Evolutionary conservation across 2,888 invertebrate species (phyloP).

Genomic region (Lathronympha strigana): DNA sequence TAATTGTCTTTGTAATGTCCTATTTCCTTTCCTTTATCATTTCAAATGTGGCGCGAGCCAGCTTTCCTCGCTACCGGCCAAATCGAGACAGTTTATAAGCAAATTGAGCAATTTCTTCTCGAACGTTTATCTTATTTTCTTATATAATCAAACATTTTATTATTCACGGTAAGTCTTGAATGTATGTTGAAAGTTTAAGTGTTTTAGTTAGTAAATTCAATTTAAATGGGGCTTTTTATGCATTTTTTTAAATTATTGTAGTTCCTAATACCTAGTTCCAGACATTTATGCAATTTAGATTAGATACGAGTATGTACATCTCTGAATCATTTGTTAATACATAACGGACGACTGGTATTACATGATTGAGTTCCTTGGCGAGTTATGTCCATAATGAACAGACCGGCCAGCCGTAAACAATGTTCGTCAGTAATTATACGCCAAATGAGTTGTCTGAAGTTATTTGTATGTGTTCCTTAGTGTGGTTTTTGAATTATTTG

Average conservation of each 20-base stretch:
- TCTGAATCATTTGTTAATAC: slow-evolving; percentile 16
- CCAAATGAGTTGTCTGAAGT: not conserved
- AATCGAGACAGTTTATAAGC: slow-evolving; percentile 35
- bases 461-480: not conserved
- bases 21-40: no score
- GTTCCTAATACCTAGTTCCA: not conserved
- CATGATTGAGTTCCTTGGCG: slow-evolving; percentile 3
- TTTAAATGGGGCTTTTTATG: not conserved
- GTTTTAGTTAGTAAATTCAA: not conserved
- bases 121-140: slow-evolving; percentile 23
- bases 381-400: slow-evolving; percentile 15
- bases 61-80: slow-evolving; percentile 25
- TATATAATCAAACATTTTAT: slow-evolving; percentile 15
- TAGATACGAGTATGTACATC: not conserved
- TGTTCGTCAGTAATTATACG: slow-evolving; percentile 8
- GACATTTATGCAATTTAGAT: not conserved
- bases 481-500: not conserved
- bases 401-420: slow-evolving; percentile 20
- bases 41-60: not conserved
- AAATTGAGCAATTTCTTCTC: slow-evolving; percentile 34
- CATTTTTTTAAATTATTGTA: not conserved
- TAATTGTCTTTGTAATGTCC: no score
- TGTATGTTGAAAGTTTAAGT: slow-evolving; percentile 15
- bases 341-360: slow-evolving; percentile 18
- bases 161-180: slow-evolving; percentile 2